Percentiles rank a stretch among this genome's conserved stretches.
Conservation (phyloP, 2,113 vertebrate genomes). For the Pelecanus crispus region DNA sequence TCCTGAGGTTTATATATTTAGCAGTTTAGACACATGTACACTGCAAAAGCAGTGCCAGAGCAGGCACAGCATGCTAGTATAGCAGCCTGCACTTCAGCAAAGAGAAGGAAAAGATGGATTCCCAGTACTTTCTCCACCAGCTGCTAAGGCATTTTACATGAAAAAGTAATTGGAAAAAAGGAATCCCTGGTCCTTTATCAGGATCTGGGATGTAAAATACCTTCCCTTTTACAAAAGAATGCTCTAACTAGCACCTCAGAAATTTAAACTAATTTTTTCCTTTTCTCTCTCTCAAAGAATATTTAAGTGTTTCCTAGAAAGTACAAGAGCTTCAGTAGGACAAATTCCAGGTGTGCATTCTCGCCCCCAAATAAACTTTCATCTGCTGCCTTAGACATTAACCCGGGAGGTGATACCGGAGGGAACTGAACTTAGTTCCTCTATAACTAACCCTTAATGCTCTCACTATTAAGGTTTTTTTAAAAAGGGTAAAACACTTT, state of each 20-base stretch:
- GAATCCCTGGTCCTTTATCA: not conserved
- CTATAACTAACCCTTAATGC: not conserved
- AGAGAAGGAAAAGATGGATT: not conserved
- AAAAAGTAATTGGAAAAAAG: not conserved
- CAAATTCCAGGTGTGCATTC: not conserved
- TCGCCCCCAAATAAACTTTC: not conserved
- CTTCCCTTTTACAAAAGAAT: not conserved
- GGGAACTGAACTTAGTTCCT: not conserved
- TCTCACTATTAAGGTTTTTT: not conserved
- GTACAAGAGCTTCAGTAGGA: not conserved
- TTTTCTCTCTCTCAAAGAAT: not conserved
- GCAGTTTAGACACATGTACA: not conserved
- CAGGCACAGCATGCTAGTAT: accelerated
- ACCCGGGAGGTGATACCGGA: not conserved
- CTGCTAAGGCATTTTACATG: not conserved
- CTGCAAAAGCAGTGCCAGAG: not conserved
- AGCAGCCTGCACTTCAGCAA: not conserved
- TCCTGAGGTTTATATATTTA: not conserved
- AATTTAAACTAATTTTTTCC: not conserved
- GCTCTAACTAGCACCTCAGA: not conserved
- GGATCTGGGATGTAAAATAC: not conserved
- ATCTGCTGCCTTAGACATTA: not conserved
- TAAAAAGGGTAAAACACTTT: not conserved
- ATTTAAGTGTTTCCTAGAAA: not conserved
- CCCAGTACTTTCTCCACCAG: not conserved